Evolutionary conservation across 2,797 vertebrate species (phyloP).

Genomic region (Pseudocheirus occidentalis): DNA sequence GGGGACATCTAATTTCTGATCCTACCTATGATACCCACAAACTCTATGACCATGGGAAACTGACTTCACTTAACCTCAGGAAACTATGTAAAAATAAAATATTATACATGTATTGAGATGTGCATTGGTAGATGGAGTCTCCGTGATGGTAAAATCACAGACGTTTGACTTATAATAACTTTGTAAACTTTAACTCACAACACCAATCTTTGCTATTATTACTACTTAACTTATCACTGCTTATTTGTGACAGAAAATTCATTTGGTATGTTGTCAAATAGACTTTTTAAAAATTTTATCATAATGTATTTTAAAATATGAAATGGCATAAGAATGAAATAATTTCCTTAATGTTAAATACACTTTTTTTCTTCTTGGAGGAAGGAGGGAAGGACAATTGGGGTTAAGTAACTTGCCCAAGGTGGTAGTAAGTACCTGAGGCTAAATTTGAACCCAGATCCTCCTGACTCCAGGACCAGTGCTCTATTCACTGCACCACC

Average conservation of each 20-base stretch:
- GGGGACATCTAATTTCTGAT: neutral
- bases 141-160: neutral
- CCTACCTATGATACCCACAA: neutral
- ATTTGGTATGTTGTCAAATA: neutral
- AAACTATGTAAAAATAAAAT: neutral
- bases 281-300: neutral
- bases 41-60: neutral
- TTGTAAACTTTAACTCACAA: neutral
- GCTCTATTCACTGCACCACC: no score
- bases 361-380: no score
- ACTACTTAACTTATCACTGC: neutral
- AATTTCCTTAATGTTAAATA: no score
- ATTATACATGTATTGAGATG: neutral
- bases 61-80: neutral
- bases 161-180: neutral
- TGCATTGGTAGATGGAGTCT: neutral
- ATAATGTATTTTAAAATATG: no score
- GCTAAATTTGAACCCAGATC: no score
- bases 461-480: no score
- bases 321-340: no score
- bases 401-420: no score
- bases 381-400: no score
- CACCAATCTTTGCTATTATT: neutral
- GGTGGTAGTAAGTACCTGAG: no score
- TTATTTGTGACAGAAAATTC: neutral